Evolutionary conservation across 2,113 vertebrate genomes (phyloP).

Genomic region (Steatornis caripensis): DNA sequence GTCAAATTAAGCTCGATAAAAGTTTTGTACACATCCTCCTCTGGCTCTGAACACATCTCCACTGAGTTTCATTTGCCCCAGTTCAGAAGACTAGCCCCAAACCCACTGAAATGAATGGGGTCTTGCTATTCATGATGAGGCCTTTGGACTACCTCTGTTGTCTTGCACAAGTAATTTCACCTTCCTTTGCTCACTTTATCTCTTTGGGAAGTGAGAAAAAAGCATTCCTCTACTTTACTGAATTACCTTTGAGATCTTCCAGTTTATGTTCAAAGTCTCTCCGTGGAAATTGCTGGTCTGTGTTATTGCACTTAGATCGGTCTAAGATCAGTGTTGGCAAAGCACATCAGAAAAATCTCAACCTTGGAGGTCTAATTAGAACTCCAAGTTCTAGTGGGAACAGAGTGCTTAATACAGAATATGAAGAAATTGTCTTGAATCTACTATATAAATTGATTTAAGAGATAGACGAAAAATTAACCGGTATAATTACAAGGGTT

Average conservation of each 20-base stretch:
- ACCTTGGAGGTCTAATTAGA: neutral
- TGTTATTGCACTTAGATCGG: neutral
- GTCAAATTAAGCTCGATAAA: neutral
- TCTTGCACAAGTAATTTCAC: neutral
- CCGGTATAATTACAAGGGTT: neutral
- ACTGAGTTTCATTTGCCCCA: fast-evolving
- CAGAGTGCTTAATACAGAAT: neutral
- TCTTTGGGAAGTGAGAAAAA: neutral
- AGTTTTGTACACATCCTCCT: neutral
- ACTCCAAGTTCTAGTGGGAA: neutral
- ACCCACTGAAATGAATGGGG: neutral
- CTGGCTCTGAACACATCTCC: fast-evolving
- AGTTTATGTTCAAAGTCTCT: neutral
- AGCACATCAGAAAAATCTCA: neutral
- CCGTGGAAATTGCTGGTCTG: neutral
- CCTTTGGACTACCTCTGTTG: neutral
- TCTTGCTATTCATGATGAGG: neutral
- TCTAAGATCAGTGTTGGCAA: neutral
- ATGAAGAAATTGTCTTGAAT: neutral
- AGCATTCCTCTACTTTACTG: neutral
- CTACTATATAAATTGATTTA: neutral
- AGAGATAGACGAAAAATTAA: conserved; percentile 10
- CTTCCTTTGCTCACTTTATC: neutral
- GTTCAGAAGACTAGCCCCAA: neutral
- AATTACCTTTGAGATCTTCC: neutral